Percentiles rank a stretch among this genome's conserved stretches.
phyloP scores from a whole-genome alignment of 2,113 vertebrate genomes.

The Indicator maculatus region DNA sequence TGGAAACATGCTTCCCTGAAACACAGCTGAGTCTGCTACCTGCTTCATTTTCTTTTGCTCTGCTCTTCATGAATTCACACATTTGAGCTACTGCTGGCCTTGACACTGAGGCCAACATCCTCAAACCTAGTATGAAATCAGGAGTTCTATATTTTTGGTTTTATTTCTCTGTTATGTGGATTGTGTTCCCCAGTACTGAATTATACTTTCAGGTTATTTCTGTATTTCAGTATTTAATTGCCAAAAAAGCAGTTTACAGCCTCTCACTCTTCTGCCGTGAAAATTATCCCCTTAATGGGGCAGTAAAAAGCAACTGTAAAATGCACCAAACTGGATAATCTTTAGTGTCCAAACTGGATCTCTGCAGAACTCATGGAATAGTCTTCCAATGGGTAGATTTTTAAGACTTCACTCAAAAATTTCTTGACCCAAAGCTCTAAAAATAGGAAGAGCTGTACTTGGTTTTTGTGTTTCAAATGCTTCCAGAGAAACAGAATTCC shows the following conservation, averaged over 20 bases:
- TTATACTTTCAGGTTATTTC: not conserved
- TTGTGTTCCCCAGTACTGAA: not conserved
- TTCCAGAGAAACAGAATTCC: not conserved
- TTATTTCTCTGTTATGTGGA: not conserved
- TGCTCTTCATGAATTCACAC: not conserved
- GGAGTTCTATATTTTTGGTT: accelerated
- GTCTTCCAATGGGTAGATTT: not conserved
- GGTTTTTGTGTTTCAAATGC: not conserved
- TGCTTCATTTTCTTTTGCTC: not conserved
- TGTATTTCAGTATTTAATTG: slow-evolving; percentile 9
- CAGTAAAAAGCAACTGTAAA: slow-evolving; percentile 36
- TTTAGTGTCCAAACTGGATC: not conserved
- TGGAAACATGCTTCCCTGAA: not conserved
- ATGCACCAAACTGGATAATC: not conserved
- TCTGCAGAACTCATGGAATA: not conserved
- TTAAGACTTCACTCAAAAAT: not conserved
- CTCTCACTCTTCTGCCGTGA: not conserved
- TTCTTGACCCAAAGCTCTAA: not conserved
- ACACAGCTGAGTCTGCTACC: not conserved
- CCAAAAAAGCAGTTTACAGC: slow-evolving; percentile 13
- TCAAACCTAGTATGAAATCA: not conserved
- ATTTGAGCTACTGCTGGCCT: not conserved
- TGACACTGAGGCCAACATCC: not conserved
- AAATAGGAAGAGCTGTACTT: not conserved
- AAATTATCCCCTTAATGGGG: slow-evolving; percentile 15